Percentiles rank a stretch among this genome's conserved stretches.
phyloP scores from a whole-genome alignment of 2,888 invertebrate genomes.

The Neria commutata region DNA sequence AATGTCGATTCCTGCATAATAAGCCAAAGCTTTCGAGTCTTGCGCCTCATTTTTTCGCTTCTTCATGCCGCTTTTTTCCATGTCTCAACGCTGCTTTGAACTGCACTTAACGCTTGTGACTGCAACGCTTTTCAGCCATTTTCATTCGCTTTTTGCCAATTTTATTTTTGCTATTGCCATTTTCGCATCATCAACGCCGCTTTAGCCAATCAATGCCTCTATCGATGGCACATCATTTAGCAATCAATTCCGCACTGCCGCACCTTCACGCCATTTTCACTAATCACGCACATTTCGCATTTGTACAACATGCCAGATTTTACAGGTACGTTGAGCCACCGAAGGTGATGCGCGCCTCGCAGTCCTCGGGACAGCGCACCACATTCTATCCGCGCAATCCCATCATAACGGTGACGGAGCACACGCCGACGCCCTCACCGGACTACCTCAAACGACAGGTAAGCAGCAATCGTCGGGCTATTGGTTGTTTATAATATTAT shows the following conservation, averaged over 20 bases:
- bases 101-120: no score
- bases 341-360: conserved; percentile 54
- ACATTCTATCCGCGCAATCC: conserved; percentile 79
- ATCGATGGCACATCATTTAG: no score
- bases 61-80: no score
- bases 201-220: no score
- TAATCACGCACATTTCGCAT: conserved; percentile 33
- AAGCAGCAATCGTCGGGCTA: conserved; percentile 38
- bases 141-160: no score
- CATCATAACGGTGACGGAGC: conserved; percentile 96
- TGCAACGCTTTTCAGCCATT: no score
- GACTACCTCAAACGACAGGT: conserved; percentile 83
- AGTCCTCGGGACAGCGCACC: conserved; percentile 54
- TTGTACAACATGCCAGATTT: conserved; percentile 57
- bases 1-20: background rate
- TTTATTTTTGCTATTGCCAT: no score
- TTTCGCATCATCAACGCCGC: no score
- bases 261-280: conserved; percentile 41
- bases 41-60: no score
- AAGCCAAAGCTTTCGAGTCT: no score
- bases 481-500: no score
- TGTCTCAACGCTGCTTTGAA: no score
- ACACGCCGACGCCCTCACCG: conserved; percentile 90
- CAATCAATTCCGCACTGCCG: conserved; percentile 41
- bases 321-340: conserved; percentile 62